These are phyloP conservation scores for Penaeus vannamei DNA, from an alignment of 1,140 invertebrate genomes.

Conservation along the genomic window DNA sequence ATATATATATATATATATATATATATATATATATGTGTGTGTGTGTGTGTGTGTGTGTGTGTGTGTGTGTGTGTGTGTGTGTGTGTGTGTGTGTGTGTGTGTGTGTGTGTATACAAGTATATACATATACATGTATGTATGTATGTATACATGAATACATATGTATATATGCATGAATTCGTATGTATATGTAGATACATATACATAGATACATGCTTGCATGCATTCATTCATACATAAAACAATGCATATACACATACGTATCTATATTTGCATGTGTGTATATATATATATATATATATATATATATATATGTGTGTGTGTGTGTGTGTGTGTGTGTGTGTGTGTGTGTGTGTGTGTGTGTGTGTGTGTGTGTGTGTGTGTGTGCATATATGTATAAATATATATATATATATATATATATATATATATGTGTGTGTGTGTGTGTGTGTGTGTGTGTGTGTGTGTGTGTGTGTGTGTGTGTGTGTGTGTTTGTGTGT, in stretches of 20 bases:
- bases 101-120: not conserved
- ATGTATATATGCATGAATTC: not conserved
- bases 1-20: constrained; percentile 13
- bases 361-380: not conserved
- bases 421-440: constrained; percentile 10
- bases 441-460: not conserved
- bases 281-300: constrained; percentile 7
- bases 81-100: not conserved
- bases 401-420: constrained; percentile 11
- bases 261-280: not conserved
- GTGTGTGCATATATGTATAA: not conserved
- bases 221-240: too few relatives aligned
- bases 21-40: not conserved
- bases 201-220: too few relatives aligned
- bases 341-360: not conserved
- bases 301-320: not conserved
- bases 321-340: not conserved
- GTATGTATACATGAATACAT: not conserved
- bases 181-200: not conserved
- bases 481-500: not conserved
- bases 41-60: not conserved
- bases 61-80: not conserved
- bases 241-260: not conserved
- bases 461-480: not conserved
- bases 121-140: not conserved